Evolutionary conservation across 2,113 vertebrate species (phyloP).

Genomic region (Anhinga anhinga): DNA sequence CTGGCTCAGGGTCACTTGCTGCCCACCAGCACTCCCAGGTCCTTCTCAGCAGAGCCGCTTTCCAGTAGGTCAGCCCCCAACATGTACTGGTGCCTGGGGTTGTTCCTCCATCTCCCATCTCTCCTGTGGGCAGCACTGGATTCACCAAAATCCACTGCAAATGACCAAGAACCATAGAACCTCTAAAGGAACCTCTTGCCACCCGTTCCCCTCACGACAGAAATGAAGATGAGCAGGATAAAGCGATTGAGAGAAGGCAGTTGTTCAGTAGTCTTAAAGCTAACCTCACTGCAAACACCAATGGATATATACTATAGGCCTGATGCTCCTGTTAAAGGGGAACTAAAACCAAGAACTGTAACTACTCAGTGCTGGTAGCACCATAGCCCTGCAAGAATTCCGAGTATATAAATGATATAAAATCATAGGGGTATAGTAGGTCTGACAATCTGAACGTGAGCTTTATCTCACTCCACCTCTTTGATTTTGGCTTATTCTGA

Average conservation of each 20-base stretch:
- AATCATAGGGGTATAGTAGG: background rate
- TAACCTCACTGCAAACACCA: background rate
- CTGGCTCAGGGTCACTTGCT: too few species aligned
- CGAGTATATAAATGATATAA: background rate
- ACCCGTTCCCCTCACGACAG: background rate
- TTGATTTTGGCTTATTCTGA: background rate
- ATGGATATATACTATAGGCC: background rate
- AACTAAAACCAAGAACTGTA: background rate
- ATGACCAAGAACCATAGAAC: background rate
- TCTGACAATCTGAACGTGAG: slow-evolving; percentile 8
- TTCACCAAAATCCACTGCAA: background rate
- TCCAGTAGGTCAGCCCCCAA: too few species aligned
- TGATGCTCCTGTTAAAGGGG: background rate
- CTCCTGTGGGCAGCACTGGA: background rate
- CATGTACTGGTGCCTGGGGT: too few species aligned
- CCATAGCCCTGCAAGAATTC: background rate
- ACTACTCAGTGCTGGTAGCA: background rate
- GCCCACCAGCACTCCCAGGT: too few species aligned
- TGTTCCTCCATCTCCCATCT: background rate
- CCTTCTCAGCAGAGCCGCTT: too few species aligned
- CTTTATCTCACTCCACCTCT: background rate
- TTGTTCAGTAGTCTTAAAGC: background rate
- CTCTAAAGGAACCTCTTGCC: background rate
- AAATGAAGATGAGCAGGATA: background rate
- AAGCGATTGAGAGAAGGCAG: background rate